Evolutionary conservation across 2,113 vertebrate genomes (phyloP).

Genomic region (Hippocampus comes): DNA sequence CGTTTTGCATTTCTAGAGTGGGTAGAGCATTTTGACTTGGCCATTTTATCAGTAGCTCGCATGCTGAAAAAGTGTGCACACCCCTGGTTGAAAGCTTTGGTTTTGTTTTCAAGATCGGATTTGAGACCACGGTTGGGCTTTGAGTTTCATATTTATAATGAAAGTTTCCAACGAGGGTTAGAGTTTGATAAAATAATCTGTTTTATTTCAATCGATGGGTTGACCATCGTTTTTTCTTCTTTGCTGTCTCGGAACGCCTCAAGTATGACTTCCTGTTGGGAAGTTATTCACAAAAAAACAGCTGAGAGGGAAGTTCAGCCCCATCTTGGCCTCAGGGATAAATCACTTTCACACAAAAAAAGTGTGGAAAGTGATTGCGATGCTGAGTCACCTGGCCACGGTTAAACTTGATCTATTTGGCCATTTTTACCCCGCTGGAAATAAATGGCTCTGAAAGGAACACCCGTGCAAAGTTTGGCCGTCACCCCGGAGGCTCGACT

Average conservation of each 20-base stretch:
- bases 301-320: no score
- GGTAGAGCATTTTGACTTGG: not conserved
- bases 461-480: conserved; percentile 12
- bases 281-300: not conserved
- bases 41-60: no score
- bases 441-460: conserved; percentile 6
- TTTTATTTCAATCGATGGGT: not conserved
- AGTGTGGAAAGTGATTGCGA: conserved; percentile 1
- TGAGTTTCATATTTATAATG: no score
- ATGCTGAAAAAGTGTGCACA: no score
- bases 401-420: conserved; percentile 14
- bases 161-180: no score
- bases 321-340: not conserved
- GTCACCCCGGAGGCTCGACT: not conserved
- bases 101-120: no score
- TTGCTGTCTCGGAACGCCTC: not conserved
- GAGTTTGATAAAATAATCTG: no score
- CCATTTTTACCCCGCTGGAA: conserved; percentile 5
- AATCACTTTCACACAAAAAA: not conserved
- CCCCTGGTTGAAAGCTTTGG: no score
- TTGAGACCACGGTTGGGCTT: no score
- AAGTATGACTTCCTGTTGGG: not conserved
- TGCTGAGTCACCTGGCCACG: conserved; percentile 6
- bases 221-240: not conserved
- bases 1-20: no score